phyloP scores from a whole-genome alignment of 2,113 vertebrate genomes.

The sheep (Ovis aries) region ARS-UI_Ramb_v3.0 NC_056056.1:32904001-32904500 shows the following conservation, averaged over 20 bases:
- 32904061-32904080: neutral
- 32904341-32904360: neutral
- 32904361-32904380: neutral
- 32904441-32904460: neutral
- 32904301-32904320: neutral
- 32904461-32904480: neutral
- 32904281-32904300: neutral
- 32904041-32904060: neutral
- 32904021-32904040: neutral
- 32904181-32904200: neutral
- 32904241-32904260: neutral
- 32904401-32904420: neutral
- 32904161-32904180: neutral
- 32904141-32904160: neutral
- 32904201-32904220: neutral
- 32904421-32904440: neutral
- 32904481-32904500: neutral
- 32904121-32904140: neutral
- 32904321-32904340: neutral
- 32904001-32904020: constrained; percentile 7
- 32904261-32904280: neutral
- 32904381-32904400: neutral
- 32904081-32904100: neutral
- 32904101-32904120: neutral
- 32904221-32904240: neutral